These are phyloP conservation scores for zebrafish (Danio rerio) DNA, from an alignment of 2,113 vertebrate genomes.

Conservation along the genomic window GRCz12tu NC_133179.1:16878501-16879000, in stretches of 20 bases:
- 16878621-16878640: background rate
- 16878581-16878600: background rate
- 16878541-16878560: background rate
- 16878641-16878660: background rate
- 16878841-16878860: constrained; percentile 67
- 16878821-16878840: constrained; percentile 63
- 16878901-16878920: constrained; percentile 59
- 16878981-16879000: background rate
- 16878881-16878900: constrained; percentile 66
- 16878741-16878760: background rate
- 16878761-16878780: constrained; percentile 25
- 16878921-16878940: constrained; percentile 54
- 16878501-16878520: background rate
- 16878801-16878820: constrained; percentile 55
- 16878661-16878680: background rate
- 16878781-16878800: constrained; percentile 11
- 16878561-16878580: background rate
- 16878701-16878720: background rate
- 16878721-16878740: background rate
- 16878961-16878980: background rate
- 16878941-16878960: constrained; percentile 21
- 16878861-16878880: constrained; percentile 70
- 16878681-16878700: background rate
- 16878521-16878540: background rate
- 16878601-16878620: background rate